Evolutionary conservation across 2,797 vertebrate species (phyloP), one percentile per base, ranked within the genome.

Genomic region (Chaunax sp.): DNA sequence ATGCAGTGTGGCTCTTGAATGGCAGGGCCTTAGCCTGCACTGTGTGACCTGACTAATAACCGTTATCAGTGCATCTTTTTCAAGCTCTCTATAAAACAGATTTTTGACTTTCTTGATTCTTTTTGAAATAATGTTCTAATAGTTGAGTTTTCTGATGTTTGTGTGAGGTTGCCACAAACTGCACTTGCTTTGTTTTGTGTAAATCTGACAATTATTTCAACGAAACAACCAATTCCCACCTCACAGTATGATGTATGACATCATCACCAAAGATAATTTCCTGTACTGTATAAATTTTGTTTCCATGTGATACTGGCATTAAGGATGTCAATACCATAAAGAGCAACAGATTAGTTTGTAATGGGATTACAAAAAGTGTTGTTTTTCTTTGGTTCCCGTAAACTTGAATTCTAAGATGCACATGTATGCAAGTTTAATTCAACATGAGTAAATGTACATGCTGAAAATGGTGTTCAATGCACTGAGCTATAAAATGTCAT

Each of bases 1-100:
- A 61, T 54, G 63, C 78, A 62, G 66, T 60, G 75, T 69, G 62
- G 72, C 77, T 78, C 50, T 92, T 67, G 15, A 22, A 93, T 38
- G 38, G 64, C 81, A 81, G 69, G 67, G 66, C 62, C 41, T 58
- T 6, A 44, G 10, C 10, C 20, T 22, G 10, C n/a, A 46, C 10
- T n/a, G 18, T 4, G 5, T 19, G 16, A 16, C 41, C 51, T 11
- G 9, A 47, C 38, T 46, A 11, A 37, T 37, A 47, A 51, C 33
- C 58, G 47, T 64, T 47, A 70, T 52, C 43, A 37, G 72, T 81
- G 64, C 62, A 67, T 78, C 38, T 16, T 3, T 8, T 47, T 26
- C 30, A 46, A 47, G 6, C 20, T 41, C 55, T 55, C 37, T 40
- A 4, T 49, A 54, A 35, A 71, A 28, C 37, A 35, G 41, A 26